Evolutionary conservation across 2,888 invertebrate species (phyloP).

Genomic region (Chalcosyrphus nemorum): DNA sequence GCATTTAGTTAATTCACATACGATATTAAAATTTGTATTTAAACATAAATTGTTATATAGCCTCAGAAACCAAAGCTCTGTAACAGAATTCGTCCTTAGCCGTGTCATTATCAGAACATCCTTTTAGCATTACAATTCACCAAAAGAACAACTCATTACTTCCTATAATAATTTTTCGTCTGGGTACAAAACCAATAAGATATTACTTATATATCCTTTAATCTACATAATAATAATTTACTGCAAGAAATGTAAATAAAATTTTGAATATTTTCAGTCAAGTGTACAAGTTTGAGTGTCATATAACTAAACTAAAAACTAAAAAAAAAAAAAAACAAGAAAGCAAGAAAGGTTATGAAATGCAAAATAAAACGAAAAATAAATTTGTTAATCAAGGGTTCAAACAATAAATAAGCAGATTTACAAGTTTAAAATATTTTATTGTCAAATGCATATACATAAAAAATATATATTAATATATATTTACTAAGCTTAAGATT

Average conservation of each 20-base stretch:
- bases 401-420: slow-evolving; percentile 34
- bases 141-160: slow-evolving; percentile 10
- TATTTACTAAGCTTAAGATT: slow-evolving; percentile 58
- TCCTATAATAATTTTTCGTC: slow-evolving; percentile 40
- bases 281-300: slow-evolving; percentile 69
- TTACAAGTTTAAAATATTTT: slow-evolving; percentile 44
- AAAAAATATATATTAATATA: slow-evolving; percentile 42
- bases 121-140: slow-evolving; percentile 13
- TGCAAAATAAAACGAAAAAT: slow-evolving; percentile 2
- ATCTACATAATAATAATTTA: slow-evolving; percentile 39
- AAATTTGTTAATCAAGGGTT: slow-evolving; percentile 46
- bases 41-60: not conserved
- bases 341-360: slow-evolving; percentile 20
- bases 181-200: slow-evolving; percentile 64
- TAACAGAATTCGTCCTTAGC: slow-evolving; percentile 34
- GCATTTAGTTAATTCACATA: not conserved
- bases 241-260: slow-evolving; percentile 60
- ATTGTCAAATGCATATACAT: slow-evolving; percentile 61
- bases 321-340: slow-evolving; percentile 7
- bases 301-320: no score
- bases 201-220: slow-evolving; percentile 41
- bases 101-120: slow-evolving; percentile 26
- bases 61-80: slow-evolving; percentile 4
- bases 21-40: not conserved
- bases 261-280: slow-evolving; percentile 62